Conservation (phyloP, 2,888 invertebrate genomes). For the Acanthosepion lycidas region DNA sequence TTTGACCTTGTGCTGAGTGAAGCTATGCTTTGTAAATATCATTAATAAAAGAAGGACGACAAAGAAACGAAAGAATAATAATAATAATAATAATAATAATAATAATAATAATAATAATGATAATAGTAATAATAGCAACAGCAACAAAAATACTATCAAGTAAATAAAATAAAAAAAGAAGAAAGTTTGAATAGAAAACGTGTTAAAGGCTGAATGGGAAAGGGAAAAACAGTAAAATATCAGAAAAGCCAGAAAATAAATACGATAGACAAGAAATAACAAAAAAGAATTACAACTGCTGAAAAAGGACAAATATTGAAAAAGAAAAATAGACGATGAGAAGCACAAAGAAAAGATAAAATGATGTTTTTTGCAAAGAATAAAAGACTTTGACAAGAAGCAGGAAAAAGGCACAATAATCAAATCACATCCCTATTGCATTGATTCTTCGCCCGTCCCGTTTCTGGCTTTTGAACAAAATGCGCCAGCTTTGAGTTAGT, state of each 20-base stretch:
- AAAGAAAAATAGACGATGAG: background rate
- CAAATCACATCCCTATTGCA: conserved; percentile 15
- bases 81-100: background rate
- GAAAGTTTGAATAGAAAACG: background rate
- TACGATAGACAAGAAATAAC: background rate
- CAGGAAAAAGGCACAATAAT: conserved; percentile 18
- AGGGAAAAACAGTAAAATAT: background rate
- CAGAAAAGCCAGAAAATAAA: background rate
- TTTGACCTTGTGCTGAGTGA: background rate
- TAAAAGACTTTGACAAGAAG: background rate
- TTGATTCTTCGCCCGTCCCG: background rate
- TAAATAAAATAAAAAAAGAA: background rate
- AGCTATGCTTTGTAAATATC: background rate
- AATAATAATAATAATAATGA: too few species aligned
- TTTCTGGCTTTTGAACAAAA: conserved; percentile 16
- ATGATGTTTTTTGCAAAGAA: background rate
- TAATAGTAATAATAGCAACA: background rate
- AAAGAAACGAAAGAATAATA: background rate
- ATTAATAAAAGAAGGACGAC: background rate
- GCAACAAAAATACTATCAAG: background rate
- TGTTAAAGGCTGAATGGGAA: background rate
- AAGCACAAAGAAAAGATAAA: background rate
- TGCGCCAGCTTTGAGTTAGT: background rate
- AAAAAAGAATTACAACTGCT: background rate
- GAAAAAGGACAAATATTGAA: background rate